Conservation (phyloP, 2,888 invertebrate species). For the Drosophila mayaguana region DNA sequence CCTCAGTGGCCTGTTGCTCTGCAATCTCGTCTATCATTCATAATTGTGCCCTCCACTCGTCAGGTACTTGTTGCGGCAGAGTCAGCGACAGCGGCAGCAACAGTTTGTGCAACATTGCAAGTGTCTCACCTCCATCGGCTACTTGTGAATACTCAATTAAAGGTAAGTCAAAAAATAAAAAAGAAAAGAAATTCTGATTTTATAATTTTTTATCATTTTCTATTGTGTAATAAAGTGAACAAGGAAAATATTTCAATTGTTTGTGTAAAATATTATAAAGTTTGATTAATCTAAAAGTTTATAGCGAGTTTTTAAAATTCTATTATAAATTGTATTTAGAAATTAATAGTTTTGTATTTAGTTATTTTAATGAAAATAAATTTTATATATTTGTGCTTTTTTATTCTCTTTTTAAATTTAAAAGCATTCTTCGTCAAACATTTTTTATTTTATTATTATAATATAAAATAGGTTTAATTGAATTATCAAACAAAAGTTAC, state of each 20-base stretch:
- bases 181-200: neutral
- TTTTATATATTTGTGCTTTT: too few relatives aligned
- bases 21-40: constrained; percentile 12
- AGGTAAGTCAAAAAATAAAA: constrained; percentile 21
- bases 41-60: constrained; percentile 16
- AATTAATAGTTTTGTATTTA: too few relatives aligned
- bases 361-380: too few relatives aligned
- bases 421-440: too few relatives aligned
- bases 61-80: constrained; percentile 13
- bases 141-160: constrained; percentile 39
- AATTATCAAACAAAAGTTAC: too few relatives aligned
- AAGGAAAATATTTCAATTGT: neutral
- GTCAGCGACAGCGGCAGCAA: neutral
- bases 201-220: neutral
- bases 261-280: neutral
- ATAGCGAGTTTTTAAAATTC: too few relatives aligned
- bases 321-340: too few relatives aligned
- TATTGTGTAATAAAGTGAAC: neutral
- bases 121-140: neutral
- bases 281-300: neutral
- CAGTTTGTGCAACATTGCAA: constrained; percentile 10
- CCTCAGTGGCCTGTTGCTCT: neutral
- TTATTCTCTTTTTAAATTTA: too few relatives aligned
- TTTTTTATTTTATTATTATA: too few relatives aligned
- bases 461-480: too few relatives aligned